Evolutionary conservation across 1,140 invertebrate genomes (phyloP), one percentile per base, ranked within the genome.

Genomic region (Neodiprion pinetum): DNA sequence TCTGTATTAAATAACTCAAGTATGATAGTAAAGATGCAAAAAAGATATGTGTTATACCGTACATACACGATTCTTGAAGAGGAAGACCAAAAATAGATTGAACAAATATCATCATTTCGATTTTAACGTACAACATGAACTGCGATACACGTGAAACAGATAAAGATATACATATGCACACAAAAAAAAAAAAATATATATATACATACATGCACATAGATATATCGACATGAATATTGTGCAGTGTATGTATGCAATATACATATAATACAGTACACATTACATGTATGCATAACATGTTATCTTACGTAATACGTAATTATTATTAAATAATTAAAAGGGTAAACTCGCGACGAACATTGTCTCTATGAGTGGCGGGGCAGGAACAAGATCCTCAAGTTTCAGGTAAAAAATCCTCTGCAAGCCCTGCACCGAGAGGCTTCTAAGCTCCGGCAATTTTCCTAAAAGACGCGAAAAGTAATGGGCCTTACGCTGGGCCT

Each of bases 361-460:
- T 80, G 95, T 96, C 87, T 98, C 96, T 80, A 99, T 97, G 75
- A 97, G 91, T 0, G 96, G 94, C 23, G 97, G 97, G 61, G 96
- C 95, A 9, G 96, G 95, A 69, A 97, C 96, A 78, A 97, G 89
- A 85, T 97, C 96, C 88, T 98, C 96, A 48, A 98, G 88, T 86
- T 98, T 98, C 72, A 98, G 90, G 87, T 97, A 98, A 88, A 97
- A 97, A 86, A 99, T 97, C 79, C 96, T 91, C 88, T 98, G 96
- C 53, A 98, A 91, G 23, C 97, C 97, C 88, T 98, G 96, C 47
- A 97, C 94, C 73, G 96, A 97, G 8, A 98, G 90, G 68, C 96
- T 96, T 70, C 97, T 91, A 76, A 99, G 90, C 85, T 98, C 97
- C 0, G 97, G 96, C 72, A 98, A 90, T 87, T 97, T 97, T 48